These are phyloP conservation scores for Bombyx mandarina DNA, from an alignment of 1,140 invertebrate genomes.

Conservation along the genomic window DNA sequence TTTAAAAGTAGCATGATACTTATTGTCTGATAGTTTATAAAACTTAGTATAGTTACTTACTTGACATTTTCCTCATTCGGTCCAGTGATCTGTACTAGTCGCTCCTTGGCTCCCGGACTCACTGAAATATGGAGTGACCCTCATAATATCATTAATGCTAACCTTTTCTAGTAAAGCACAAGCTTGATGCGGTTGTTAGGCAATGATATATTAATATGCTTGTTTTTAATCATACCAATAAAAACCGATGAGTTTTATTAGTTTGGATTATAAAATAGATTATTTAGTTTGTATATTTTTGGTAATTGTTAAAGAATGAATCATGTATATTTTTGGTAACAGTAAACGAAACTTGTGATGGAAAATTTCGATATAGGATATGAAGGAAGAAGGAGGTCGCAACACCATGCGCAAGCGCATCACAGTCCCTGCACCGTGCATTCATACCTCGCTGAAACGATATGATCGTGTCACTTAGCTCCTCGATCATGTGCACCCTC, in stretches of 20 bases:
- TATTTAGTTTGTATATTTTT: no score
- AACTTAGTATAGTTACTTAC: slow-evolving; percentile 72
- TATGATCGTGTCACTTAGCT: slow-evolving; percentile 97
- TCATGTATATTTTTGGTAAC: no score
- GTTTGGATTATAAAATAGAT: no score
- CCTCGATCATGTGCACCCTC: slow-evolving; percentile 97
- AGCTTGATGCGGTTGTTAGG: slow-evolving; percentile 41
- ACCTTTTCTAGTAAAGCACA: slow-evolving; percentile 1
- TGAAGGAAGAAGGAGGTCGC: slow-evolving; percentile 22
- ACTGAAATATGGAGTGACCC: slow-evolving; percentile 76
- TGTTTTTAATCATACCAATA: no score
- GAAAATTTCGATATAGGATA: slow-evolving; percentile 9
- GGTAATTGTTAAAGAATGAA: no score
- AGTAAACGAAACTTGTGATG: background rate
- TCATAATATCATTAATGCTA: background rate
- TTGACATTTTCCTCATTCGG: slow-evolving; percentile 92
- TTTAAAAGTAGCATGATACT: background rate
- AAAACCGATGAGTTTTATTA: no score
- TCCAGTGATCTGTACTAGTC: slow-evolving; percentile 93
- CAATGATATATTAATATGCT: slow-evolving; percentile 13
- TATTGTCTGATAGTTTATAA: background rate
- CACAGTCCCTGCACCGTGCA: slow-evolving; percentile 32
- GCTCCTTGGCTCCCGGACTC: slow-evolving; percentile 90
- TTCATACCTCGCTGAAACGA: slow-evolving; percentile 96
- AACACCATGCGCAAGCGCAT: slow-evolving; percentile 40